These are phyloP conservation scores for Corythornis cristatus DNA, from an alignment of 2,113 vertebrate genomes.

Conservation along the genomic window DNA sequence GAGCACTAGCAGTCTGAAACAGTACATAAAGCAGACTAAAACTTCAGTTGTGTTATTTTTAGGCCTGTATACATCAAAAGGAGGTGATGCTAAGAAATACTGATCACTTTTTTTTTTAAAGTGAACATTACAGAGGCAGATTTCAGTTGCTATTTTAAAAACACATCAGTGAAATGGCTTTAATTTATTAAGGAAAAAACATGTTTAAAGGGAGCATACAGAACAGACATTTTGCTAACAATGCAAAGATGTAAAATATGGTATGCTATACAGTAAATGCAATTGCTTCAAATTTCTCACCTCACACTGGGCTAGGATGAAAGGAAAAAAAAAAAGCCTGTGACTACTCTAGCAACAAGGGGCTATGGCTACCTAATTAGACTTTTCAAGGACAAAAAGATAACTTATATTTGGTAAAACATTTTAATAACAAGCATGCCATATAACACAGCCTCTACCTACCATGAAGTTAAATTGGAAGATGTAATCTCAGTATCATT, in stretches of 20 bases:
- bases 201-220: neutral
- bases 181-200: neutral
- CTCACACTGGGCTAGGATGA: neutral
- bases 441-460: neutral
- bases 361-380: neutral
- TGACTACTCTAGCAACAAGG: constrained; percentile 11
- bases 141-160: neutral
- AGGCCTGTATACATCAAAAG: neutral
- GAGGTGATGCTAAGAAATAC: neutral
- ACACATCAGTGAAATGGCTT: neutral
- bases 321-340: neutral
- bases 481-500: neutral
- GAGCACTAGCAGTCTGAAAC: neutral
- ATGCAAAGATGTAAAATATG: neutral
- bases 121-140: neutral
- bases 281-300: constrained; percentile 3
- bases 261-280: neutral
- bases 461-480: neutral
- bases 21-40: neutral
- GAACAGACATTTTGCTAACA: neutral
- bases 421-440: neutral
- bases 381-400: neutral
- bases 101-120: neutral
- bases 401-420: neutral
- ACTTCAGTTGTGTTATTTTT: neutral